Conservation (phyloP, 2,113 vertebrate species). For the Pseudonaja textilis region DNA sequence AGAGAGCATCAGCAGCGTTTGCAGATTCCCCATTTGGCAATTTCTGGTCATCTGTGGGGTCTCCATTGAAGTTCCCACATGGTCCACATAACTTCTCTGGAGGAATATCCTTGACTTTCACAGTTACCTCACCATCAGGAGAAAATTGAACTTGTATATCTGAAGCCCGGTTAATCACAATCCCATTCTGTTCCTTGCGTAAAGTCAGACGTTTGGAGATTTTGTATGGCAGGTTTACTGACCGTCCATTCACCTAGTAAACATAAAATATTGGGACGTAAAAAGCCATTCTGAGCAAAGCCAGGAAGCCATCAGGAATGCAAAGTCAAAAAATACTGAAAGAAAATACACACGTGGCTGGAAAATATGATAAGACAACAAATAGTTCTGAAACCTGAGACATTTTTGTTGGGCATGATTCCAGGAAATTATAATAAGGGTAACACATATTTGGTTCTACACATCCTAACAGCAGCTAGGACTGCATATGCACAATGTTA, state of each 20-base stretch:
- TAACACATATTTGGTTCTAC: no score
- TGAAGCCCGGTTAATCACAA: background rate
- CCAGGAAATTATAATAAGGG: no score
- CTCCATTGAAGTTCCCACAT: slow-evolving; percentile 24
- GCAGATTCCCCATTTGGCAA: background rate
- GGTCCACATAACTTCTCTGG: slow-evolving; percentile 11
- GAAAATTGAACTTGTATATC: background rate
- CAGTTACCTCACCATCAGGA: background rate
- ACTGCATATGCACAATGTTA: no score
- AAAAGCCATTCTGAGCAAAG: background rate
- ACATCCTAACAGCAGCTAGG: no score
- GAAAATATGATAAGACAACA: no score
- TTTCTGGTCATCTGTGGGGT: background rate
- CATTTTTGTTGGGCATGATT: no score
- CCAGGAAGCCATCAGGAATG: background rate
- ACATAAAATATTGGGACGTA: background rate
- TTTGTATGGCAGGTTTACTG: background rate
- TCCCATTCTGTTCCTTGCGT: background rate
- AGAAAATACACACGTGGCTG: no score
- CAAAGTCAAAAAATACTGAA: no score
- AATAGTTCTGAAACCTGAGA: no score
- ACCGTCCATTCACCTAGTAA: slow-evolving; percentile 11
- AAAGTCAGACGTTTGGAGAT: background rate
- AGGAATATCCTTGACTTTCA: background rate
- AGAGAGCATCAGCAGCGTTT: background rate